A percentile compares a stretch with the other conserved stretches of the same genome.
Conservation (phyloP, 2,113 vertebrate species). For the Epinephelus fuscoguttatus region DNA sequence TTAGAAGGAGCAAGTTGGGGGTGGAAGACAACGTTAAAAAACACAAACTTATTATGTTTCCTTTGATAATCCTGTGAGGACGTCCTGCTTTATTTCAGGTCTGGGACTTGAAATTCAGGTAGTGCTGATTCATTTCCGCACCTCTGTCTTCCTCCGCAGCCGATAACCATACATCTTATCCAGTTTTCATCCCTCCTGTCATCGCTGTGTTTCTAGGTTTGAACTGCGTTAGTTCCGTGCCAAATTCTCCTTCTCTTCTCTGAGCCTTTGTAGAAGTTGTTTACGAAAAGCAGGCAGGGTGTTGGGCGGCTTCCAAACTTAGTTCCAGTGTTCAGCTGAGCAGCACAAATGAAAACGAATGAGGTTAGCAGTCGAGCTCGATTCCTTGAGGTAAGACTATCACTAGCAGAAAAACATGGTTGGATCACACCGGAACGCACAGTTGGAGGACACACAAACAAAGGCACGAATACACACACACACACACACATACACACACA, state of each 20-base stretch:
- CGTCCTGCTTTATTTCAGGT: slow-evolving; percentile 1
- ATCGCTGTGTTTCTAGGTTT: slow-evolving; percentile 30
- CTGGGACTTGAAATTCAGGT: slow-evolving; percentile 12
- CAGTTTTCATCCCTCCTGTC: slow-evolving; percentile 22
- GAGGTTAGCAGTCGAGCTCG: slow-evolving; percentile 44
- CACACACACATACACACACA: slow-evolving; percentile 1
- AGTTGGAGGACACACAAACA: slow-evolving; percentile 33
- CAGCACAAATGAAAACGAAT: slow-evolving; percentile 73
- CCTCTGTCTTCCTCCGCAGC: slow-evolving; percentile 6
- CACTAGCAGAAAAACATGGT: slow-evolving; percentile 43
- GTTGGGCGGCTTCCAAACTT: slow-evolving; percentile 65
- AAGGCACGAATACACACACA: not conserved
- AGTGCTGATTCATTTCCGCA: slow-evolving; percentile 29
- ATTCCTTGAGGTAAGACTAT: slow-evolving; percentile 68
- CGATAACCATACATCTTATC: not conserved
- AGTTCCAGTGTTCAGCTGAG: slow-evolving; percentile 63
- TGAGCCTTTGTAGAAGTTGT: slow-evolving; percentile 69
- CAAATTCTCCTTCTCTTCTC: slow-evolving; percentile 57
- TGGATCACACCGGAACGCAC: slow-evolving; percentile 17
- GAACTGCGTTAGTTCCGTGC: slow-evolving; percentile 44
- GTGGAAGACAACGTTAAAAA: slow-evolving; percentile 28
- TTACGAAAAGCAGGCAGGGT: slow-evolving; percentile 58
- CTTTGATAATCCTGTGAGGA: slow-evolving; percentile 39
- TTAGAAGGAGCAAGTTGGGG: slow-evolving; percentile 45
- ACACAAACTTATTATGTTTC: slow-evolving; percentile 27